Base-by-base conservation (phyloP, 2,888 invertebrate genomes). In the Pristionchus entomophagus region DNA sequence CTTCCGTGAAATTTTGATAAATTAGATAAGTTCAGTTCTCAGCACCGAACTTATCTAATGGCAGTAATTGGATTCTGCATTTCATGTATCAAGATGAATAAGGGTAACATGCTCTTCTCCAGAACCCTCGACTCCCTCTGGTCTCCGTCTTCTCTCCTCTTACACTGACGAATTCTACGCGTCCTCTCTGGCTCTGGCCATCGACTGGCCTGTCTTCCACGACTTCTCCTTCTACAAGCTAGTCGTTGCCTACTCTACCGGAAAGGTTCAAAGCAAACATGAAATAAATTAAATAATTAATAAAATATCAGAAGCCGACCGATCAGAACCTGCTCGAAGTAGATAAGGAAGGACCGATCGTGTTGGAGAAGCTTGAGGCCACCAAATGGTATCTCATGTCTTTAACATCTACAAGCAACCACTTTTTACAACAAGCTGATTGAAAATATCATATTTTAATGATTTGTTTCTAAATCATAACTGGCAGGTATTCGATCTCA, bases 91-190 rank as follows among this genome's bases (percentile, higher is more conserved):
- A 5, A 8, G 8, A 56, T 56, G 35, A 35, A 14, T 19, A 65
- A 35, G 17, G 19, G 14, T 35, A 2, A 32, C 51, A n/a, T 45
- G n/a, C 2, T 19, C 51, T 0, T 26, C 85, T 91, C 87, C 85
- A 91, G 91, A 91, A 82, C 93, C 93, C 10, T 86, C 87, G 4
- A 87, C 89, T 0, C 86, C 92, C 32, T 89, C 91, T 59, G 90
- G 89, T n/a, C 86, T 91, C 8, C 87, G 87, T 22, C 86, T 93
- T 10, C 73, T 86, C 5, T 80, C 86, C 3, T 86, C 89, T 22
- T 86, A 86, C 35, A 93, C 93, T 1, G 92, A 93, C 82, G 92
- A 93, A 35, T 92, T 92, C 88, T 93, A 92, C 86, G 90, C 91
- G 22, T 88, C 92, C 17, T 87, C 88, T 17, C 88, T 93, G 32